Conservation (phyloP, 2,888 invertebrate species). For the Cerastoderma edule region DNA sequence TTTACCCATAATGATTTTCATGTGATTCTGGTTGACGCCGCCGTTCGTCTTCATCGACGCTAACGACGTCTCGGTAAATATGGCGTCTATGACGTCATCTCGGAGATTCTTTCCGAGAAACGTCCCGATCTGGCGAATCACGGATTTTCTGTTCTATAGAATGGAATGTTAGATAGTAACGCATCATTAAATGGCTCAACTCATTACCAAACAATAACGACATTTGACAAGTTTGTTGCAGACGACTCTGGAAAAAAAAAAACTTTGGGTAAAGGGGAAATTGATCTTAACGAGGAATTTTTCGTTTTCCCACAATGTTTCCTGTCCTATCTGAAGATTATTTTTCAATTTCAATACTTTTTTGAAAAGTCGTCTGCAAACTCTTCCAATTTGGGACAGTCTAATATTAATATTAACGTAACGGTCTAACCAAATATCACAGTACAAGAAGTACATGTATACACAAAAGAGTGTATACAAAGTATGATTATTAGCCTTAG, state of each 20-base stretch:
- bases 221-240: background rate
- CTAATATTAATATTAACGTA: too few species aligned
- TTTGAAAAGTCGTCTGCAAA: too few species aligned
- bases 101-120: conserved; percentile 1
- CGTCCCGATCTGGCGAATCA: background rate
- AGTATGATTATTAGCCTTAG: too few species aligned
- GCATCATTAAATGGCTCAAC: background rate
- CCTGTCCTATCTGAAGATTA: too few species aligned
- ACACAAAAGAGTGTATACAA: too few species aligned
- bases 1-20: background rate
- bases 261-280: background rate
- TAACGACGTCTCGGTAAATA: conserved; percentile 9
- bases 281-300: background rate
- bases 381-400: too few species aligned
- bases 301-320: too few species aligned
- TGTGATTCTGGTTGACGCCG: background rate
- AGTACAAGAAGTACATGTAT: too few species aligned
- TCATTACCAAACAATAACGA: background rate
- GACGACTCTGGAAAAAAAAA: background rate
- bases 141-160: conserved; percentile 12
- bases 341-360: background rate
- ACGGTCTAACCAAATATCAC: too few species aligned
- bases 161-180: background rate
- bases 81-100: conserved; percentile 2
- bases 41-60: conserved; percentile 2